Conservation (phyloP, 37 sponge, comb jelly and placozoan genomes). For the Aphrocallistes beatrix region DNA sequence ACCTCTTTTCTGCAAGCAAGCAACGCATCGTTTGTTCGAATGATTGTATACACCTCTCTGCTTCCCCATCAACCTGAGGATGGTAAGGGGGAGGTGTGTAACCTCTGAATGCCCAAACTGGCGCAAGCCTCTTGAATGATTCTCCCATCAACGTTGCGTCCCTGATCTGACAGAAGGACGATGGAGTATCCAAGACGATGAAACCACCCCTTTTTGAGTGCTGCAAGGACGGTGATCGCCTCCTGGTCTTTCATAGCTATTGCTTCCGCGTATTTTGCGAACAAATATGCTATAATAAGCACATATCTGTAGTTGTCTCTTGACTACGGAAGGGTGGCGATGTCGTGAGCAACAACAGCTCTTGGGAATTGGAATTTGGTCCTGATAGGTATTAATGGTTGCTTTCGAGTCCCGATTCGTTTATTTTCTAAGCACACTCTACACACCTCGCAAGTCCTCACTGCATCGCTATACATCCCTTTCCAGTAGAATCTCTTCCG, state of each 20-base stretch:
- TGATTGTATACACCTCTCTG: neutral
- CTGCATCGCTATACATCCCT: neutral
- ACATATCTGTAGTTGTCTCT: neutral
- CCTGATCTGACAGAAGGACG: neutral
- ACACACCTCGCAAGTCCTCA: neutral
- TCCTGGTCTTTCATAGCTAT: neutral
- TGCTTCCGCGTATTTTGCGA: neutral
- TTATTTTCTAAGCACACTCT: neutral
- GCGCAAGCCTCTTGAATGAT: neutral
- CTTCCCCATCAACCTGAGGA: neutral
- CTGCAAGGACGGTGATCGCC: neutral
- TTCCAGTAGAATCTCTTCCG: neutral
- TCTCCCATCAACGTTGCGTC: neutral
- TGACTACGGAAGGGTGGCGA: neutral
- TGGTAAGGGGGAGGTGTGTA: neutral
- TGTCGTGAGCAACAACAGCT: neutral
- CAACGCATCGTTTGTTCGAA: neutral
- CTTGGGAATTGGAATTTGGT: neutral
- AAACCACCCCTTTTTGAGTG: neutral
- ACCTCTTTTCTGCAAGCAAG: neutral
- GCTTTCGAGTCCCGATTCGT: neutral
- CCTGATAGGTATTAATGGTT: neutral
- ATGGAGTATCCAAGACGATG: neutral
- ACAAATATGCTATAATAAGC: neutral
- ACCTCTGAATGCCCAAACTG: neutral